Evolutionary conservation across 2,888 invertebrate species (phyloP).

Genomic region (Heteropelma amictum): DNA sequence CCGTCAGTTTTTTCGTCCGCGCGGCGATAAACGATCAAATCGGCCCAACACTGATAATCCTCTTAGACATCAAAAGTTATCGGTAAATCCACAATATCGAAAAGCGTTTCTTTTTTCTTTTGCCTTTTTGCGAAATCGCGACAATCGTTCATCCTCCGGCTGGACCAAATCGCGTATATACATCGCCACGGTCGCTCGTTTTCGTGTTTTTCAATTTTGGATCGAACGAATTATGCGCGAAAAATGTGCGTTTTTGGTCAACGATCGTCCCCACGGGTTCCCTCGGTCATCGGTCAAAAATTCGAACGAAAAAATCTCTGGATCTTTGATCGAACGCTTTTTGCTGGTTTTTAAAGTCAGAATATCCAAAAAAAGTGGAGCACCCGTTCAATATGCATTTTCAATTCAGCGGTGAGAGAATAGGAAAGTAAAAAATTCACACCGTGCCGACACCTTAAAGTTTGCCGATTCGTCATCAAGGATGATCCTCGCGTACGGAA

Average conservation of each 20-base stretch:
- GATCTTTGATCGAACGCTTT: not conserved
- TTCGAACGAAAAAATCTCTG: no score
- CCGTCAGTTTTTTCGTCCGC: slow-evolving; percentile 8
- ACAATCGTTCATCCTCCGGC: not conserved
- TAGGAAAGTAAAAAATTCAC: slow-evolving; percentile 28
- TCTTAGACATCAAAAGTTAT: slow-evolving; percentile 37
- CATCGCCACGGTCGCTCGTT: not conserved
- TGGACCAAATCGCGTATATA: not conserved
- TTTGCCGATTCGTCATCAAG: not conserved
- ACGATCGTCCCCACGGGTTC: no score
- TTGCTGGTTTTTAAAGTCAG: not conserved
- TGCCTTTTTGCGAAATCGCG: slow-evolving; percentile 41
- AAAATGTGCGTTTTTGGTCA: no score
- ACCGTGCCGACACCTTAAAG: slow-evolving; percentile 29
- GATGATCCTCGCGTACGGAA: not conserved
- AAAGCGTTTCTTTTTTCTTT: no score
- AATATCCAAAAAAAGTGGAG: not conserved
- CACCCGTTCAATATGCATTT: not conserved
- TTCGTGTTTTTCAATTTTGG: not conserved
- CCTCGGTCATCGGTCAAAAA: no score
- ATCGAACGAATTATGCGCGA: no score
- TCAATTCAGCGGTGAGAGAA: no score
- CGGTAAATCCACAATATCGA: slow-evolving; percentile 29
- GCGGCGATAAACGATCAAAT: slow-evolving; percentile 22
- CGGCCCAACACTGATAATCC: slow-evolving; percentile 36